Conservation (phyloP, 35 echinoderm and acorn worm genomes). For the Anneissia japonica region DNA sequence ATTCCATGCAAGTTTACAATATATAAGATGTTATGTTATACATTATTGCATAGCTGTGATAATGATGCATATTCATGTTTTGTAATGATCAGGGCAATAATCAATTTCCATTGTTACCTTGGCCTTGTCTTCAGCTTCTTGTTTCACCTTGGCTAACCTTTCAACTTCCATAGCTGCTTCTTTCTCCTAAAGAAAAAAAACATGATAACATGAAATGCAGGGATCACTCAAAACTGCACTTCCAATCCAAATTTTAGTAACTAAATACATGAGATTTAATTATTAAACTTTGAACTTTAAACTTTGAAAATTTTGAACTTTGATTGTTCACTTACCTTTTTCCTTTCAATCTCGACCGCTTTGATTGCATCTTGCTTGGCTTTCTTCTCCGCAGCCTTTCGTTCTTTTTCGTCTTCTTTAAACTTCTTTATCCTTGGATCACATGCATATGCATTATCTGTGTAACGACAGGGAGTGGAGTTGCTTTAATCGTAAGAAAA, state of each 20-base stretch:
- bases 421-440: slow-evolving; percentile 92
- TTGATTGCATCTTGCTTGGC: slow-evolving; percentile 87
- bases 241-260: no score
- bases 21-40: no score
- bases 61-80: no score
- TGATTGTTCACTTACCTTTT: slow-evolving; percentile 80
- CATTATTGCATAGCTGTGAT: no score
- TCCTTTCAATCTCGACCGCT: slow-evolving; percentile 63
- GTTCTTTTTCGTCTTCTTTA: slow-evolving; percentile 88
- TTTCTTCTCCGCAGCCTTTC: slow-evolving; percentile 78
- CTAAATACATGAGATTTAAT: no score
- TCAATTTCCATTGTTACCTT: slow-evolving; percentile 59
- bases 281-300: no score
- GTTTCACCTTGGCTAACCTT: slow-evolving; percentile 78
- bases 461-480: no score
- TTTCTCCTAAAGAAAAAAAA: slow-evolving; percentile 44
- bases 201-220: neutral
- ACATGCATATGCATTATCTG: slow-evolving; percentile 94
- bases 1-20: no score
- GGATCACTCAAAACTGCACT: no score
- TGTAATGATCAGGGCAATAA: no score
- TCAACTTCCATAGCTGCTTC: slow-evolving; percentile 60
- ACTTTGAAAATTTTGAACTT: no score
- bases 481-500: no score
- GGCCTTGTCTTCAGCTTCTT: slow-evolving; percentile 84